phyloP scores from a whole-genome alignment of 2,888 invertebrate species.

The Coecobrya sp. region DNA sequence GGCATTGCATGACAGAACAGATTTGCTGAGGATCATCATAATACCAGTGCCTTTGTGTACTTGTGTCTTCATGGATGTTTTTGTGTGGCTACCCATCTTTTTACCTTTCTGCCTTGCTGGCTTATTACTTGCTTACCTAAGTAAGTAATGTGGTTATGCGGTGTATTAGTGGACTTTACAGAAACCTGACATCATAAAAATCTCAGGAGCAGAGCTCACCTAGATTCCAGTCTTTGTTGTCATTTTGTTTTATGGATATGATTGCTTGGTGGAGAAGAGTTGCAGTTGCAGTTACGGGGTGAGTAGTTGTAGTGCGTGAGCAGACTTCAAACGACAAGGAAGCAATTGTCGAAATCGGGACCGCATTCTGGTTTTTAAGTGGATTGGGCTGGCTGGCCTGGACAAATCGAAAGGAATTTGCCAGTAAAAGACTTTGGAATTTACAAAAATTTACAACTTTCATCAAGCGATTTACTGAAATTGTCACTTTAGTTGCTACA shows the following conservation, averaged over 20 bases:
- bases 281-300: background rate
- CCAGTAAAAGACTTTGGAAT: background rate
- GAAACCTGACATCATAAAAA: constrained; percentile 34
- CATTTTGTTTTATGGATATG: constrained; percentile 24
- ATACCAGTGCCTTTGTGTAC: background rate
- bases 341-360: background rate
- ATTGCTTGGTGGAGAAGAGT: background rate
- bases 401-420: background rate
- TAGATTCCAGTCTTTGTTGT: constrained; percentile 57
- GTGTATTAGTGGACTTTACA: constrained; percentile 8
- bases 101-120: background rate
- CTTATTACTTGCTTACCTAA: background rate
- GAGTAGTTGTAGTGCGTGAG: constrained; percentile 6
- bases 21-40: background rate
- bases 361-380: background rate
- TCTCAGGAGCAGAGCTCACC: constrained; percentile 36
- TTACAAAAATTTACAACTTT: background rate
- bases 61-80: constrained; percentile 13
- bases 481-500: background rate
- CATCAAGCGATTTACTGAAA: background rate
- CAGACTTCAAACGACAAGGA: background rate
- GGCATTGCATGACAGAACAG: constrained; percentile 17
- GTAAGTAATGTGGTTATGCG: constrained; percentile 50
- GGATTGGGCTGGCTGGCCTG: background rate
- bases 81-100: constrained; percentile 22